These are phyloP conservation scores for Borostomias antarcticus DNA, from an alignment of 2,797 vertebrate genomes.

Conservation along the genomic window DNA sequence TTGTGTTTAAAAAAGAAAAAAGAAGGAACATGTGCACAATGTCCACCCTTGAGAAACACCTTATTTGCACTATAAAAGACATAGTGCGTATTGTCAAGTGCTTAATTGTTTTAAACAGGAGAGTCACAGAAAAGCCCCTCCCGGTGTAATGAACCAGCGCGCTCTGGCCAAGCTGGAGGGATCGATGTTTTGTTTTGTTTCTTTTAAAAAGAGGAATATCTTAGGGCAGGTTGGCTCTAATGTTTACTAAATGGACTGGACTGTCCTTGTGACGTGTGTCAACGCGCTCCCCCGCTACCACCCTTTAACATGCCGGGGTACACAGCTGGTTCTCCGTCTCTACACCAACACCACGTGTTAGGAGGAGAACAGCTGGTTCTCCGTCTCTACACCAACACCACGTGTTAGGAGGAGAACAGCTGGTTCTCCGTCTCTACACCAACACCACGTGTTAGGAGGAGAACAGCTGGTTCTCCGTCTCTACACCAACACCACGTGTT, in stretches of 20 bases:
- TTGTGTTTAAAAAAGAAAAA: slow-evolving; percentile 48
- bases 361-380: too few species aligned
- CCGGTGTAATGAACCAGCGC: slow-evolving; percentile 8
- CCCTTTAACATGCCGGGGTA: slow-evolving; percentile 52
- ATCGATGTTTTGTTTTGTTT: slow-evolving; percentile 14
- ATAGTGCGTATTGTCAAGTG: slow-evolving; percentile 46
- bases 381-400: too few species aligned
- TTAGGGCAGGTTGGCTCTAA: slow-evolving; percentile 30
- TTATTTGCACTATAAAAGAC: slow-evolving; percentile 50
- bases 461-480: too few species aligned
- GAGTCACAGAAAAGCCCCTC: slow-evolving; percentile 43
- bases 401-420: too few species aligned
- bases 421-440: too few species aligned
- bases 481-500: too few species aligned
- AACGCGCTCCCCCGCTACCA: slow-evolving; percentile 24
- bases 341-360: too few species aligned
- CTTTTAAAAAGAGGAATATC: slow-evolving; percentile 56
- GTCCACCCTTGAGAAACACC: slow-evolving; percentile 49
- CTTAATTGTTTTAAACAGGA: slow-evolving; percentile 43
- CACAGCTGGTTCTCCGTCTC: slow-evolving; percentile 32
- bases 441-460: too few species aligned
- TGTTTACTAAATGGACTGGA: slow-evolving; percentile 34
- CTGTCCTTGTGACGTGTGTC: slow-evolving; percentile 14
- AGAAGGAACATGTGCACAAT: slow-evolving; percentile 58
- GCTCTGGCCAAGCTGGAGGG: slow-evolving; percentile 24